A percentile compares a stretch with the other conserved stretches of the same genome.
Conservation (phyloP, 2,113 vertebrate genomes). For the Corythaixoides concolor region DNA sequence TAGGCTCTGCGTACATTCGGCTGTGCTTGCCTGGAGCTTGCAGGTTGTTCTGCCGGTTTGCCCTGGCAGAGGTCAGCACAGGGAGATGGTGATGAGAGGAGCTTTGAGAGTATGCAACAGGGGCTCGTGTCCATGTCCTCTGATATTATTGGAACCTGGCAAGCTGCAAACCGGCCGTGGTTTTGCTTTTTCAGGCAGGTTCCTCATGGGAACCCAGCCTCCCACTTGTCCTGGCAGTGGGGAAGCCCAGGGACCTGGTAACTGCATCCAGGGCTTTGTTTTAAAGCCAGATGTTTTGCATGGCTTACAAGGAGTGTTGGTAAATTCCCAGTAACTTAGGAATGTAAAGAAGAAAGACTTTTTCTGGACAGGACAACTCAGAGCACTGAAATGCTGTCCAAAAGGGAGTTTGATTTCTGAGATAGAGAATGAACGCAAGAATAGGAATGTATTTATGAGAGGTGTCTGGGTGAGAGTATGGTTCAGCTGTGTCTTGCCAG, state of each 20-base stretch:
- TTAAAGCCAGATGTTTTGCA: neutral
- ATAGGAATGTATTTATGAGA: neutral
- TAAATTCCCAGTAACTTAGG: neutral
- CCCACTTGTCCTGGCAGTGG: neutral
- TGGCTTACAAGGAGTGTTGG: neutral
- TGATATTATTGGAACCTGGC: neutral
- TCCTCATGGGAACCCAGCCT: conserved; percentile 2
- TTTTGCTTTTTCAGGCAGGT: conserved; percentile 20
- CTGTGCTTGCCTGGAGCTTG: neutral
- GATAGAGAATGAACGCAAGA: neutral
- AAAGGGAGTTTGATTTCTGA: neutral
- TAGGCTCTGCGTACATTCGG: neutral
- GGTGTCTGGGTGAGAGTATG: neutral
- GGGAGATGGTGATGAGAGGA: neutral
- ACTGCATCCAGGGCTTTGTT: neutral
- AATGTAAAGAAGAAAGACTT: neutral
- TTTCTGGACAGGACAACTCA: neutral
- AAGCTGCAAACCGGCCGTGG: neutral
- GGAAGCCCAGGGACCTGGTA: conserved; percentile 6
- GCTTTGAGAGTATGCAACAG: neutral
- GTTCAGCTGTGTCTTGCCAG: neutral
- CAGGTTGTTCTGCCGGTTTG: neutral
- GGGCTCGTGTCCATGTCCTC: neutral
- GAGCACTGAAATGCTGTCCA: neutral
- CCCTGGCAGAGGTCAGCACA: neutral